Base-by-base conservation (phyloP, 1,140 invertebrate genomes). In the Leptinotarsa defecta region DNA sequence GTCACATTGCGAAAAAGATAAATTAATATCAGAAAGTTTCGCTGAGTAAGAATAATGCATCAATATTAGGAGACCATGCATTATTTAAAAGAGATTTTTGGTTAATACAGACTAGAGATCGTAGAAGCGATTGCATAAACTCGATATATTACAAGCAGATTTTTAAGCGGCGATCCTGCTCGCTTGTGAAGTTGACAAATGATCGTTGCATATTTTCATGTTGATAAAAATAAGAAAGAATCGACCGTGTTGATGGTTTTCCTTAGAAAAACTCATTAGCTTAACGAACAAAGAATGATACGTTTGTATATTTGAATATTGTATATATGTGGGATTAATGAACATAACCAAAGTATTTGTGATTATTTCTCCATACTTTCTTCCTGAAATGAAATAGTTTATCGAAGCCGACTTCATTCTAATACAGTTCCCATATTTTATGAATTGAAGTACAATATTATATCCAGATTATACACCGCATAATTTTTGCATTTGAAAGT, bases 1-100 rank as follows among this genome's bases (percentile, higher is more conserved):
- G 24, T 43, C 24, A 48, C 5, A 68, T 68, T 48, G 24, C 67
- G 52, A 68, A 68, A 68, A 68, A 68, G 67, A 68, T 68, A 68
- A 68, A 68, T 68, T 68, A 68, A 68, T 68, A 68, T 68, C 67
- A 17, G n/a, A 48, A 68, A 48, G 19, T 68, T 43, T 68, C 34
- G 34, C 67, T 15, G 67, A 68, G 34, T 68, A 48, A 48, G 67
- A 68, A 68, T 43, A 68, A 48, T 48, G 67, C 67, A 34, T 48
- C 67, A 19, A 17, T 57, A 57, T 15, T 4, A 57, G 52, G 52
- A 57, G 15, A 17, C 17, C 52, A 57, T 57, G 52, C 52, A 57
- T 57, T 57, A 57, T 57, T 57, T 57, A 57, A 57, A 17, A 57
- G 52, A 57, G 4, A 57, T 57, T 57, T 57, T 57, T 57, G n/a